Base-by-base conservation (phyloP, 2,797 vertebrate species). In the Varecia variegata region DNA sequence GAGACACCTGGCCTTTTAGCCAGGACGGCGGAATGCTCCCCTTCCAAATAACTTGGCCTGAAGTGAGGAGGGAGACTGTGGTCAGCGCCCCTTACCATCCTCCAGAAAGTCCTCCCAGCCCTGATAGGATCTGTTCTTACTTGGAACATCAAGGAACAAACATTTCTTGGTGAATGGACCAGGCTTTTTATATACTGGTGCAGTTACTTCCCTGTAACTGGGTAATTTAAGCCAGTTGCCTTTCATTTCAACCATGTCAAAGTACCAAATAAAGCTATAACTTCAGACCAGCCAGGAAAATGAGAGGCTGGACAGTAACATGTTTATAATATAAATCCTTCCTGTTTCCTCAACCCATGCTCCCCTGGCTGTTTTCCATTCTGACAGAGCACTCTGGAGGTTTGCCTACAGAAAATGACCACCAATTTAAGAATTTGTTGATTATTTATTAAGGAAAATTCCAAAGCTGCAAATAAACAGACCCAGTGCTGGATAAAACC, bases 281-380 rank as follows among this genome's bases (percentile, higher is more conserved):
- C 25, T 81, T 80, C 85, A 52, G 77, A 94, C 13, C 58, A 40
- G 67, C 62, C 80, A 76, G 90, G 74, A 96, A 93, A 95, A 97
- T 35, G 38, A 96, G 92, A 65, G 58, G 4, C 58, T 68, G 85
- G 65, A 89, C 70, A 90, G 65, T 96, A 97, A 95, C 40, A 10
- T 96, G 83, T 93, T 98, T 97, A 94, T 97, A 43, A 96, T 67
- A 43, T 65, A 92, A 98, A 92, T 96, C 97, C 67, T 97, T 98
- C 74, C 95, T 97, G 60, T 27, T 97, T 98, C 95, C 58, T 95
- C 62, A 95, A 2, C 90, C 85, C 70, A 71, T 96, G 81, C 23
- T 35, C 23, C 83, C 47, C 73, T 97, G 89, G 79, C 74, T 68
- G 71, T 93, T 97, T 95, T 94, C 77, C 25, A 30, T 93, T 95